Percentiles rank a stretch among this genome's conserved stretches.
Evolutionary conservation across 2,888 invertebrate species (phyloP).

Genomic region (Acronicta alni): DNA sequence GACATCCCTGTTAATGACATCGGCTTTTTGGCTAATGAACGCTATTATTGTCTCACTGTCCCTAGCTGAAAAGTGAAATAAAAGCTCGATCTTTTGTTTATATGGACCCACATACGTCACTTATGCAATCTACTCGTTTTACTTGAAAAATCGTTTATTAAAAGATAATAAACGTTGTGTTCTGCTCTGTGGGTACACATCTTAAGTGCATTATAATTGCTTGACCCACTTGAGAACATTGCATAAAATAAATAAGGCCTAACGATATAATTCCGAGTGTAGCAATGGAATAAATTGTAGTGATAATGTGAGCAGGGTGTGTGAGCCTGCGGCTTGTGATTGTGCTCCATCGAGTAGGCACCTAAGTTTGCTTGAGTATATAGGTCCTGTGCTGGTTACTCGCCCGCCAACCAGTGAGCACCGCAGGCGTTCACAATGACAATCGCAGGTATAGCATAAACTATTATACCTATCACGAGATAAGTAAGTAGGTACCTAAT

Average conservation of each 20-base stretch:
- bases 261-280: constrained; percentile 73
- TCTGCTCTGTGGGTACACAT: constrained; percentile 63
- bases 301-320: constrained; percentile 63
- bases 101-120: constrained; percentile 45
- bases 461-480: too few relatives aligned
- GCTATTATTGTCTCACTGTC: constrained; percentile 55
- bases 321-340: constrained; percentile 53
- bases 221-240: constrained; percentile 64
- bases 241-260: constrained; percentile 73
- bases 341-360: constrained; percentile 3
- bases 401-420: constrained; percentile 10
- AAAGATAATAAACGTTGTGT: constrained; percentile 62
- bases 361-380: constrained; percentile 6
- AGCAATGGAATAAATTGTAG: constrained; percentile 72
- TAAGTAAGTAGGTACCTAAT: background rate
- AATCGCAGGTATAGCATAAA: constrained; percentile 6
- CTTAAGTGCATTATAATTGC: constrained; percentile 78
- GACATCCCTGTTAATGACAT: constrained; percentile 65
- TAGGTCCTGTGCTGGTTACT: constrained; percentile 2
- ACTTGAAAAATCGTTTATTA: constrained; percentile 62
- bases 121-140: constrained; percentile 63
- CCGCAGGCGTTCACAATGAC: constrained; percentile 46
- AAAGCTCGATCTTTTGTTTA: constrained; percentile 54
- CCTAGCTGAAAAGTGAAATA: constrained; percentile 64
- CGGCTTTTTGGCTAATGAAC: constrained; percentile 68